These are phyloP conservation scores for Fragum fragum DNA, from an alignment of 2,888 invertebrate genomes.

Conservation along the genomic window DNA sequence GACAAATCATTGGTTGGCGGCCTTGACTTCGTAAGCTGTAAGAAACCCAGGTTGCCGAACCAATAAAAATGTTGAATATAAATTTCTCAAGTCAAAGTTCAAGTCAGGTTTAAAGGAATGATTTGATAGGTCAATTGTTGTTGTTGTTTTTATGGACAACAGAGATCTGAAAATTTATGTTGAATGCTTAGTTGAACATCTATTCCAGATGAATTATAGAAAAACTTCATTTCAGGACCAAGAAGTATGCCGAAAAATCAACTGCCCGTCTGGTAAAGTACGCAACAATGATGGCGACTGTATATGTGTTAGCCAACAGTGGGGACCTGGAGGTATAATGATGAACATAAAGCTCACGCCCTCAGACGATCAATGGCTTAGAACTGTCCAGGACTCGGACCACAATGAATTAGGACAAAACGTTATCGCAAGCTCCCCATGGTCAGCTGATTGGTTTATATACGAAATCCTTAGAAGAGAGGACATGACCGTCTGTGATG, in stretches of 20 bases:
- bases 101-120: too few relatives aligned
- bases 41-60: too few relatives aligned
- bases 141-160: too few relatives aligned
- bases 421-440: not conserved
- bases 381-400: not conserved
- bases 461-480: not conserved
- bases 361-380: not conserved
- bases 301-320: not conserved
- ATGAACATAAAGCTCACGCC: not conserved
- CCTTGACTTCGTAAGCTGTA: too few relatives aligned
- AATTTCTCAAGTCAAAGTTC: too few relatives aligned
- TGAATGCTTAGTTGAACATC: too few relatives aligned
- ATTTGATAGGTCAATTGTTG: too few relatives aligned
- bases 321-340: not conserved
- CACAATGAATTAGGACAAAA: not conserved
- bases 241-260: not conserved
- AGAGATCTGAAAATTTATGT: too few relatives aligned
- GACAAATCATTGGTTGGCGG: too few relatives aligned
- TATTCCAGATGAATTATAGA: too few relatives aligned
- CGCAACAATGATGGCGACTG: not conserved
- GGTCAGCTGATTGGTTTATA: not conserved
- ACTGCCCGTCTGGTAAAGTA: not conserved
- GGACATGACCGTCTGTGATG: not conserved
- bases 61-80: too few relatives aligned
- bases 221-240: too few relatives aligned